Conservation (phyloP, 1,140 invertebrate species). For the Lasioglossum baleicum region DNA sequence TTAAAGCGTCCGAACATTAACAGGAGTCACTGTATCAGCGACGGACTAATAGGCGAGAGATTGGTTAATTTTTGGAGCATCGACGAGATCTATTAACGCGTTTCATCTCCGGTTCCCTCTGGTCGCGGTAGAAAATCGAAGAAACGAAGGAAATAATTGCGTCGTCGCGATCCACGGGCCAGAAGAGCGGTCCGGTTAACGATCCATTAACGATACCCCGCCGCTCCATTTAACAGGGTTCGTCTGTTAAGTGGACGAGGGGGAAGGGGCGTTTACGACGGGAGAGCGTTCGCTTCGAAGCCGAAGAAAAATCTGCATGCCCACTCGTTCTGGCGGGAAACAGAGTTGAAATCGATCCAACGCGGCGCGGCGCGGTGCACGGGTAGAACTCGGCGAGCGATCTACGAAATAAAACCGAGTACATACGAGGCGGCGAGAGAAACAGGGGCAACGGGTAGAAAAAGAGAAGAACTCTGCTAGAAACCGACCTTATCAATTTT, state of each 20-base stretch:
- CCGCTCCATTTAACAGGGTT: slow-evolving; percentile 5
- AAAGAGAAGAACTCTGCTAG: background rate
- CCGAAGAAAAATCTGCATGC: background rate
- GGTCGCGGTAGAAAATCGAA: too few species aligned
- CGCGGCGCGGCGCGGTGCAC: too few species aligned
- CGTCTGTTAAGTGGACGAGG: slow-evolving; percentile 11
- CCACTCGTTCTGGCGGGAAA: too few species aligned
- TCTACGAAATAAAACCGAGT: slow-evolving; percentile 24
- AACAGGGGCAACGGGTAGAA: too few species aligned
- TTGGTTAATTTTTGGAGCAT: too few species aligned
- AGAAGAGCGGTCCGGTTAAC: slow-evolving; percentile 23
- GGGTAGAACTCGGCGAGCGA: background rate
- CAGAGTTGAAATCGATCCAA: slow-evolving; percentile 22
- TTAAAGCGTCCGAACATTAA: too few species aligned
- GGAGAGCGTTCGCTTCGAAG: slow-evolving; percentile 21
- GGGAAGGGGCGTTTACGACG: too few species aligned
- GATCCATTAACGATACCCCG: slow-evolving; percentile 38
- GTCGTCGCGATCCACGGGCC: background rate
- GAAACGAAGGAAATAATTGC: background rate
- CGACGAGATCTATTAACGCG: too few species aligned
- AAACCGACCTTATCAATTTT: slow-evolving; percentile 57
- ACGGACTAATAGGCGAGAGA: too few species aligned
- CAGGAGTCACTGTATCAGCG: too few species aligned
- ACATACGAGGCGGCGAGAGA: background rate
- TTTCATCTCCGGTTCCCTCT: too few species aligned